These are phyloP conservation scores for Haliaeetus leucogaster DNA, from an alignment of 2,113 vertebrate species.

Conservation along the genomic window DNA sequence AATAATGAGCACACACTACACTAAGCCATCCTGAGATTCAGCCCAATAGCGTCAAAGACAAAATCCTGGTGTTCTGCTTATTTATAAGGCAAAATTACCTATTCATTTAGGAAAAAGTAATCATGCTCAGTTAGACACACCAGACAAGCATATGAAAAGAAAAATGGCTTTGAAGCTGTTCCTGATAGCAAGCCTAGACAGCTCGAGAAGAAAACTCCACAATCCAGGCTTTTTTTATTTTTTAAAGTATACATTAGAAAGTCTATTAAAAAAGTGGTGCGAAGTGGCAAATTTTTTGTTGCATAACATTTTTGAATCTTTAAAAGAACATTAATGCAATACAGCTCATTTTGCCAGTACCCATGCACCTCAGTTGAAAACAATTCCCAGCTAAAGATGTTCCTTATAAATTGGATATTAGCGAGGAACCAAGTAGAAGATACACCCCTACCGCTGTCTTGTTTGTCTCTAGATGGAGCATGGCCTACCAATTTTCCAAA, in stretches of 20 bases:
- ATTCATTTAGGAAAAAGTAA: slow-evolving; percentile 53
- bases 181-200: slow-evolving; percentile 28
- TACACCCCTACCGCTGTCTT: not conserved
- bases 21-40: not conserved
- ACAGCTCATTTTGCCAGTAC: not conserved
- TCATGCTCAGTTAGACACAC: slow-evolving; percentile 46
- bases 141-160: slow-evolving; percentile 64
- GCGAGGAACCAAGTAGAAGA: not conserved
- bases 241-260: slow-evolving; percentile 8
- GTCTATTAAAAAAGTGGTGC: not conserved
- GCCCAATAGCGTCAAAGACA: slow-evolving; percentile 5
- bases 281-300: slow-evolving; percentile 44
- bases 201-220: not conserved
- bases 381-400: not conserved
- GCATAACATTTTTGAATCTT: slow-evolving; percentile 38
- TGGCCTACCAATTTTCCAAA: not conserved
- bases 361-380: not conserved
- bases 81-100: slow-evolving; percentile 11
- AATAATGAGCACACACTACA: not conserved
- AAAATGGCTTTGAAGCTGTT: slow-evolving; percentile 61
- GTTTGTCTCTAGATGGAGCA: not conserved
- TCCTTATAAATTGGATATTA: not conserved
- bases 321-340: not conserved
- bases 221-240: not conserved
- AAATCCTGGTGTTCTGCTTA: slow-evolving; percentile 12